phyloP scores from a whole-genome alignment of 2,888 invertebrate genomes.

The Dolichopus griseipennis region DNA sequence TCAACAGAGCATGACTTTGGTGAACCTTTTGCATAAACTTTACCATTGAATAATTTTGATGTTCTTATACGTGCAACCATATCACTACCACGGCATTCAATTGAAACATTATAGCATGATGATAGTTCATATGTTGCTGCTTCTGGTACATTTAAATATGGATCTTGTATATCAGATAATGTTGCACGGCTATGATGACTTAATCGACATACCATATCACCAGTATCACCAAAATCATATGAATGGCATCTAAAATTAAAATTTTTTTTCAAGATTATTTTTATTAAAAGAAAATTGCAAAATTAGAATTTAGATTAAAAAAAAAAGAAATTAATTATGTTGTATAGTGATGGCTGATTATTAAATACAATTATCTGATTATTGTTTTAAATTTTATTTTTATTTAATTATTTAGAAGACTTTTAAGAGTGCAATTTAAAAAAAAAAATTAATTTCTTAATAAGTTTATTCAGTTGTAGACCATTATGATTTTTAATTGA shows the following conservation, averaged over 20 bases:
- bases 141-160: constrained; percentile 80
- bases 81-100: constrained; percentile 82
- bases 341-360: too few species aligned
- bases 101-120: constrained; percentile 87
- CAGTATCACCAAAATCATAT: constrained; percentile 90
- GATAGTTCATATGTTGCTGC: constrained; percentile 84
- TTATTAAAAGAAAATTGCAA: too few species aligned
- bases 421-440: too few species aligned
- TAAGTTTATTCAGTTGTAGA: too few species aligned
- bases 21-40: constrained; percentile 88
- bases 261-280: too few species aligned
- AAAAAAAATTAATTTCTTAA: too few species aligned
- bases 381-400: too few species aligned
- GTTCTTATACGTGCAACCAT: constrained; percentile 89
- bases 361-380: too few species aligned
- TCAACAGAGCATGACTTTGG: constrained; percentile 87
- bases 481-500: too few species aligned
- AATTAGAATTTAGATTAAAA: too few species aligned
- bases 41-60: constrained; percentile 84
- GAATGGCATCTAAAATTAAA: constrained; percentile 64
- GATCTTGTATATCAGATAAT: constrained; percentile 78
- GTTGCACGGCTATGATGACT: constrained; percentile 86
- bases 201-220: constrained; percentile 84
- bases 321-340: too few species aligned
- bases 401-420: too few species aligned